A percentile compares a stretch with the other conserved stretches of the same genome.
Conservation (phyloP, 2,888 invertebrate species). For the Aphidoletes aphidimyza region DNA sequence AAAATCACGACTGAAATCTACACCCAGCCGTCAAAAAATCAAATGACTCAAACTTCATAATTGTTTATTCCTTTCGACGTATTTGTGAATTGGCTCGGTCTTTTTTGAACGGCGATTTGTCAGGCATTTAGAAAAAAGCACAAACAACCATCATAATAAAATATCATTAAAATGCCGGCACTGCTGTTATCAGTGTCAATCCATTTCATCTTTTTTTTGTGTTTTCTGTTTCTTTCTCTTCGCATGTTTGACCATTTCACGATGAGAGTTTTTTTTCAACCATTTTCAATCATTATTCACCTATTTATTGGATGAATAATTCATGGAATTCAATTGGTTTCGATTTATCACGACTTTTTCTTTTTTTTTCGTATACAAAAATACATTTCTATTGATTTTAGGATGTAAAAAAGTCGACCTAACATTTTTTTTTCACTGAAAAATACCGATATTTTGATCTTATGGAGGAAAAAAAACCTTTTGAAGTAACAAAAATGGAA, state of each 20-base stretch:
- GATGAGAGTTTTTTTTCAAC: not conserved
- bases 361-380: not conserved
- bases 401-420: too few species aligned
- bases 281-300: not conserved
- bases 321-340: conserved; percentile 28
- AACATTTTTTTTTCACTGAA: too few species aligned
- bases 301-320: not conserved
- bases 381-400: too few species aligned
- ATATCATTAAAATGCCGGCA: conserved; percentile 4
- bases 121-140: not conserved
- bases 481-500: too few species aligned
- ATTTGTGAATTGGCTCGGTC: too few species aligned
- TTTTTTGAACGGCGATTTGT: not conserved
- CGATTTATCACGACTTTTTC: not conserved
- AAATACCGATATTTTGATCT: too few species aligned
- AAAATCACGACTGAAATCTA: not conserved
- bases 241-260: not conserved
- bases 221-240: not conserved
- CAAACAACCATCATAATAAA: not conserved
- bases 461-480: not conserved
- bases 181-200: conserved; percentile 10
- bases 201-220: not conserved
- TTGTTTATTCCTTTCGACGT: not conserved
- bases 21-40: not conserved
- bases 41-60: not conserved